A percentile compares a stretch with the other conserved stretches of the same genome.
Conservation (phyloP, 2,888 invertebrate genomes). For the Agrenia bidenticulata region DNA sequence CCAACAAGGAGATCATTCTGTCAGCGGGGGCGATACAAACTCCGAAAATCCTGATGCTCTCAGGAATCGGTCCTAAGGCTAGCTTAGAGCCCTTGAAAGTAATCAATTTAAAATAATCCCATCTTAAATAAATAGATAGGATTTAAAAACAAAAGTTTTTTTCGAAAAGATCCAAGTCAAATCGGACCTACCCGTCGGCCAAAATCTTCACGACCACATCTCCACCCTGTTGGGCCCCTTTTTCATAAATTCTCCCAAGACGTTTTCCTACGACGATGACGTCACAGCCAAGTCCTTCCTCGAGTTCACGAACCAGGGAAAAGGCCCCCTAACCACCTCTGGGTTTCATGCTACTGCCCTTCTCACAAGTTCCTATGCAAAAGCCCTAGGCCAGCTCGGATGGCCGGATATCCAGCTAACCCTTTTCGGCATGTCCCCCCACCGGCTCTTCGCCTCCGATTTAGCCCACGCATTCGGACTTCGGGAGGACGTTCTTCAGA, state of each 20-base stretch:
- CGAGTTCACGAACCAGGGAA: conserved; percentile 19
- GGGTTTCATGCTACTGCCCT: conserved; percentile 36
- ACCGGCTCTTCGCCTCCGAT: conserved; percentile 34
- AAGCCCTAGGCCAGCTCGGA: conserved; percentile 27
- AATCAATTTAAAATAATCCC: background rate
- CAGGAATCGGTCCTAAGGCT: conserved; percentile 34
- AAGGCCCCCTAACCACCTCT: conserved; percentile 31
- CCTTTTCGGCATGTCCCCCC: conserved; percentile 33
- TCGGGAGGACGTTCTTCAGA: conserved; percentile 21
- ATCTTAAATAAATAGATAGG: too few relatives aligned
- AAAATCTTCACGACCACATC: conserved; percentile 38
- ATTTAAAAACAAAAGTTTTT: too few relatives aligned
- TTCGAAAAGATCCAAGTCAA: conserved; percentile 28
- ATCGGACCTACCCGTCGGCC: conserved; percentile 34
- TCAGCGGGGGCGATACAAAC: conserved; percentile 36
- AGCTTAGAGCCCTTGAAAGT: conserved; percentile 27
- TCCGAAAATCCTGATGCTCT: conserved; percentile 31
- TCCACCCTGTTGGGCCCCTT: conserved; percentile 34
- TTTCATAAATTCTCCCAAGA: conserved; percentile 32
- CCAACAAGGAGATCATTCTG: conserved; percentile 41
- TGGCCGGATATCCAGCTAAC: conserved; percentile 41
- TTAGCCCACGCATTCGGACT: conserved; percentile 37
- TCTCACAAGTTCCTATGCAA: conserved; percentile 25
- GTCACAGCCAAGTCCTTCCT: conserved; percentile 33
- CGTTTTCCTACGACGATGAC: conserved; percentile 34